A percentile compares a stretch with the other conserved stretches of the same genome.
phyloP scores from a whole-genome alignment of 2,888 invertebrate genomes.

The Pristionchus arcanus region DNA sequence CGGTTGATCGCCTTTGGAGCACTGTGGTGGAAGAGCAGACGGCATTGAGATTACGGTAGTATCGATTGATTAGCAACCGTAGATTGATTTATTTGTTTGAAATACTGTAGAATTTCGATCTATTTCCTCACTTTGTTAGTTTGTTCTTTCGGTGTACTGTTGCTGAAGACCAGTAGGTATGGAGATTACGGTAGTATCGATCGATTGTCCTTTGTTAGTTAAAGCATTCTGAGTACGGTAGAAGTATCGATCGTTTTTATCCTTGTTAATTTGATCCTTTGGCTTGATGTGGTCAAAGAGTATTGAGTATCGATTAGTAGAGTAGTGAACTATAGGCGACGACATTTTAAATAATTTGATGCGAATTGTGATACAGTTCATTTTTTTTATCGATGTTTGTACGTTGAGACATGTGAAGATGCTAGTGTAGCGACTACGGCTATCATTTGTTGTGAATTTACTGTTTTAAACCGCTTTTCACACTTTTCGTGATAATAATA shows the following conservation, averaged over 20 bases:
- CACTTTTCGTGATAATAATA: slow-evolving; percentile 8
- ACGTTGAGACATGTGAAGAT: background rate
- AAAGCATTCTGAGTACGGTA: no score
- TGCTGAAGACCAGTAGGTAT: no score
- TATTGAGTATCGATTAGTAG: background rate
- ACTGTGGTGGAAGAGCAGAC: slow-evolving; percentile 63
- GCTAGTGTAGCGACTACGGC: background rate
- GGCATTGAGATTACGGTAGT: background rate
- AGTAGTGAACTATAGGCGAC: background rate
- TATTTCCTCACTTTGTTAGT: no score
- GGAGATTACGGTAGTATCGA: no score
- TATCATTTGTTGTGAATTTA: background rate
- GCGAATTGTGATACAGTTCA: slow-evolving; percentile 3
- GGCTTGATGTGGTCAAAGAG: no score
- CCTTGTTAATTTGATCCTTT: no score
- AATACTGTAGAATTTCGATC: no score
- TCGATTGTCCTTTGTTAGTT: no score
- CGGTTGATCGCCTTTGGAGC: slow-evolving; percentile 72
- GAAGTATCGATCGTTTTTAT: no score
- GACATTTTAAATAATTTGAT: background rate
- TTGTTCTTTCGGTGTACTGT: no score
- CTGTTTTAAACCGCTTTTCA: background rate
- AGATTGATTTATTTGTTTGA: no score
- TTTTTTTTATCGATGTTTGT: background rate
- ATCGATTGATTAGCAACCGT: no score